phyloP scores from a whole-genome alignment of 2,113 vertebrate genomes.

The Hiodon tergisus region DNA sequence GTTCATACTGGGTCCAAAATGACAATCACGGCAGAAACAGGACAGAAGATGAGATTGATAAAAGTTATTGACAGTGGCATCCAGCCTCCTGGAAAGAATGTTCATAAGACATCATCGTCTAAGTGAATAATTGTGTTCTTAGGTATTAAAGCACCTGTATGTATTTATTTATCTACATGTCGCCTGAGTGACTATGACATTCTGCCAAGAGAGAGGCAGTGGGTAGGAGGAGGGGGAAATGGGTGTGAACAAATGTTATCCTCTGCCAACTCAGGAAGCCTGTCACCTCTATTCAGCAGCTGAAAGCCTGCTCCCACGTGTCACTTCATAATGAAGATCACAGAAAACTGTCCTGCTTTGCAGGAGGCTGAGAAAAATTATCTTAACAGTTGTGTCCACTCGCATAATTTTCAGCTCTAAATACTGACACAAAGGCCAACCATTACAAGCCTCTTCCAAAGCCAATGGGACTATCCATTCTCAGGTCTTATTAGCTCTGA shows the following conservation, averaged over 20 bases:
- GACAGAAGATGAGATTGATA: no score
- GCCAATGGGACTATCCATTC: neutral
- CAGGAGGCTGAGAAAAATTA: neutral
- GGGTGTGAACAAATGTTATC: neutral
- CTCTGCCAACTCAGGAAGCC: neutral
- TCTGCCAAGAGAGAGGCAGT: neutral
- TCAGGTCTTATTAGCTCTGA: neutral
- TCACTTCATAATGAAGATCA: neutral
- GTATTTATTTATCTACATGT: conserved; percentile 21
- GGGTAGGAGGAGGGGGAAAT: neutral
- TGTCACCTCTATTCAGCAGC: neutral
- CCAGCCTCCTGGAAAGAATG: no score
- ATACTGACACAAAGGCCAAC: neutral
- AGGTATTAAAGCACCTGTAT: no score
- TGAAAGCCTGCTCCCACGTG: neutral
- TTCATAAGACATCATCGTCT: neutral
- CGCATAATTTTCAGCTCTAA: neutral
- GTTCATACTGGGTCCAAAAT: no score
- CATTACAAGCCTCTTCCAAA: neutral
- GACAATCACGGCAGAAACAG: no score
- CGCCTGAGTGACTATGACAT: conserved; percentile 13
- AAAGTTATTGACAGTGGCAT: no score
- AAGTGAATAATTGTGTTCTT: neutral
- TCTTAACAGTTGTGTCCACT: neutral
- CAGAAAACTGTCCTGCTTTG: neutral